Evolutionary conservation across 1,140 invertebrate genomes (phyloP), one percentile per base, ranked within the genome.

Genomic region (Macrocentrus cingulum): DNA sequence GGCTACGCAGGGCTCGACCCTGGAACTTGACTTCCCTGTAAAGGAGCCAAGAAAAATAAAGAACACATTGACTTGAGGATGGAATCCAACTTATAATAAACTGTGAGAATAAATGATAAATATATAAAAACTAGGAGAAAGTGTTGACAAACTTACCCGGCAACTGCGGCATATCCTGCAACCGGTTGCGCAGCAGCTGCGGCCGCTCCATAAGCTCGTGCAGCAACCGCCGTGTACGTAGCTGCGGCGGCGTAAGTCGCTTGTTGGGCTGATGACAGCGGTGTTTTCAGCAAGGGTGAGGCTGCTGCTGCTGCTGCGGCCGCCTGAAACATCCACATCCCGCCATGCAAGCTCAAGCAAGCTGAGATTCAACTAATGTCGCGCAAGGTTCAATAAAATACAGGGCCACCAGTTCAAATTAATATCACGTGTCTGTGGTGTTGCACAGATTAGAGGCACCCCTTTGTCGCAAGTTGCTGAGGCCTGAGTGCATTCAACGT

Each of bases 241-340:
- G 91, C 91, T 60, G 89, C 91, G 65, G 90, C 90, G 72, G 88
- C 91, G 76, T 89, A 90, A 62, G 85, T 87, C 60, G 90, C 89
- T 75, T 84, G 87, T 80, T 82, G 88, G 75, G 80, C 85, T 77
- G 81, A 86, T 73, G 80, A 88, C 66, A 87, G 80, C 62, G 86
- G 86, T 42, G 86, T 88, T 76, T 88, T 81, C 76, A 88, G 77
- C 62, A 87, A 84, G 59, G 85, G 84, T 62, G 87, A 86, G 53
- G 87, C 86, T 69, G 87, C 86, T 59, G 87, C 87, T 69, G 88
- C 88, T 82, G 79, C 76, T 70, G 79, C 80, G 62, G 80, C 80
- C 81, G 85, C 78, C 84, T 82, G 75, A 72, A 81, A 83, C 70
- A 82, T 70, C 61, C 68, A 78, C 70, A 78, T 81, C 80, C 79